Conservation (phyloP, 1,140 invertebrate species). For the Andrena cerasifolii region DNA sequence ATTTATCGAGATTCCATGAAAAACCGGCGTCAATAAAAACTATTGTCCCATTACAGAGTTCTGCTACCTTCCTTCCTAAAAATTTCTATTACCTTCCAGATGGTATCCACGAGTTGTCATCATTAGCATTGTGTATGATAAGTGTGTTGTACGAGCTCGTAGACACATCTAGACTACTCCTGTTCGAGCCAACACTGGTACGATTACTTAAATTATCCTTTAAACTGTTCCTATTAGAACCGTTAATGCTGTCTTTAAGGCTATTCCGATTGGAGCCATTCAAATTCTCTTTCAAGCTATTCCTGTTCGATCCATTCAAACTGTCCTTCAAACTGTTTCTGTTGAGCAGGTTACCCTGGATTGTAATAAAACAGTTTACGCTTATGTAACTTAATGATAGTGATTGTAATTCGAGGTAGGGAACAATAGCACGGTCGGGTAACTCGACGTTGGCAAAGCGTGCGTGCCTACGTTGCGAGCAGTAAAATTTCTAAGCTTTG, state of each 20-base stretch:
- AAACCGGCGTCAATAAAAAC: too few species aligned
- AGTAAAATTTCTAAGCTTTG: too few species aligned
- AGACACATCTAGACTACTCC: conserved; percentile 88
- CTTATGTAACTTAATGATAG: conserved; percentile 29
- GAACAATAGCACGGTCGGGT: conserved; percentile 11
- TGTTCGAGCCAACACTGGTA: conserved; percentile 84
- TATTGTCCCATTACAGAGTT: too few species aligned
- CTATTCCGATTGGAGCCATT: conserved; percentile 86
- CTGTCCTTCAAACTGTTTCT: conserved; percentile 80
- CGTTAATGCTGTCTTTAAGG: conserved; percentile 87
- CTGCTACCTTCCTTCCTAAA: background rate
- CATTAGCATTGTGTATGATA: conserved; percentile 88
- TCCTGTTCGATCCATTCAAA: conserved; percentile 86
- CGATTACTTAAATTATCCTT: conserved; percentile 81
- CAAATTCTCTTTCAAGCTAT: conserved; percentile 84
- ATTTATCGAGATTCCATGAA: background rate
- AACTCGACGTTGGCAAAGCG: conserved; percentile 3
- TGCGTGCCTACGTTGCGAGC: background rate
- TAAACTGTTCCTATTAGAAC: conserved; percentile 83
- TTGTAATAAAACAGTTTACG: conserved; percentile 20
- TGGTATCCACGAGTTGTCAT: conserved; percentile 86
- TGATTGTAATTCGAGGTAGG: conserved; percentile 10
- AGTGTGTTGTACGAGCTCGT: conserved; percentile 91
- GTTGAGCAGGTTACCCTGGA: conserved; percentile 77
- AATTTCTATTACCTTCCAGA: conserved; percentile 80